Evolutionary conservation across 2,113 vertebrate species (phyloP), one percentile per base, ranked within the genome.

Genomic region (Oenanthe oenanthe): DNA sequence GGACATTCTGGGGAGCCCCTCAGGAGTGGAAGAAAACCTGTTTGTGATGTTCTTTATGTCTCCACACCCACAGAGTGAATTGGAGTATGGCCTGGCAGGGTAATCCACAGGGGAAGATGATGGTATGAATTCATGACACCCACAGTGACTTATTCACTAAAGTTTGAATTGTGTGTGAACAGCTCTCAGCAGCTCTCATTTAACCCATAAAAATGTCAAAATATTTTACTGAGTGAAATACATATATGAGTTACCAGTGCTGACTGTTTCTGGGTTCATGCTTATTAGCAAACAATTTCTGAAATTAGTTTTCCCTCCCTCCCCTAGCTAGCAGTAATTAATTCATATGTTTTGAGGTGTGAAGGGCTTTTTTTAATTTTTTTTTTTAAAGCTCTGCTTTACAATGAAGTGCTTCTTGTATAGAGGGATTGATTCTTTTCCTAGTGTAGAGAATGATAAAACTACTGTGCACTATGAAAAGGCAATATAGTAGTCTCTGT

Each of bases 141-240:
- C 83, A 72, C 54, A 73, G 54, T 75, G 76, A 74, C 65, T 73
- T 92, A 50, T 61, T 93, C 82, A 83, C 60, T 77, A 43, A 63
- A 75, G 70, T 83, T 96, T 96, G 66, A 95, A 94, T 94, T 97
- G 86, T 87, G 79, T 57, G 31, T 85, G 76, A 86, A 83, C 75
- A 93, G 38, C 53, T 85, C 94, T 95, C 36, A 5, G 79, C 76
- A 76, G 51, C 62, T 86, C 92, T 91, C 76, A 92, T 93, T 84
- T 95, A 90, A 74, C 51, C 65, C 28, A 74, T 17, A 43, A 73
- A 97, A 97, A 95, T 94, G 94, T 96, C 96, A 96, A 95, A 96
- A 97, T 97, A 96, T 96, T 97, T 97, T 95, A 95, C 83, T 73
- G 45, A 43, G 43, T 63, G 58, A 42, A 74, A 93, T 96, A 95